Conservation (phyloP, 2,888 invertebrate species). For the Catocala nupta region DNA sequence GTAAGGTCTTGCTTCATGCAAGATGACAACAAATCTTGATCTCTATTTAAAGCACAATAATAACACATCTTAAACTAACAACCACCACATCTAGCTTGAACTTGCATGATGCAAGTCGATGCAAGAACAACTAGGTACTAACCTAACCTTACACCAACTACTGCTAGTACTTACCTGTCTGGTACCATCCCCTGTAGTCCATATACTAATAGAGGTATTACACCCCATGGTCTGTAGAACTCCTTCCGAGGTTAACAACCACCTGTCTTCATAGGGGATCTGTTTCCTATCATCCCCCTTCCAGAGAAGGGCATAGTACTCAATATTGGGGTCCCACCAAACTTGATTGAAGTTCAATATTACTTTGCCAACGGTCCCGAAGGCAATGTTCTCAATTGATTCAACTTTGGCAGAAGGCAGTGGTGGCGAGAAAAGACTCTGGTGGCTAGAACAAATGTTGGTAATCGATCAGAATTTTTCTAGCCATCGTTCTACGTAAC, state of each 20-base stretch:
- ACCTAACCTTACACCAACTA: too few relatives aligned
- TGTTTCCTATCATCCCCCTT: background rate
- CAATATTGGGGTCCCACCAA: constrained; percentile 85
- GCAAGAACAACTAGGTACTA: too few relatives aligned
- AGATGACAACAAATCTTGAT: too few relatives aligned
- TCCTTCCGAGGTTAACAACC: background rate
- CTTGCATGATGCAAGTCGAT: too few relatives aligned
- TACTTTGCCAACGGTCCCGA: constrained; percentile 91
- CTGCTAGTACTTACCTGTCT: constrained; percentile 4
- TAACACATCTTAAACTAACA: too few relatives aligned
- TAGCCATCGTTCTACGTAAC: too few relatives aligned
- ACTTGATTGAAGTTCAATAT: constrained; percentile 88
- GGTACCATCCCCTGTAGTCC: constrained; percentile 4
- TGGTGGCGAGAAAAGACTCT: constrained; percentile 85
- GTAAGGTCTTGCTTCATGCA: too few relatives aligned
- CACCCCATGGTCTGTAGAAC: constrained; percentile 3
- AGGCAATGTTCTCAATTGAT: constrained; percentile 87
- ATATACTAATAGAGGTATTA: background rate
- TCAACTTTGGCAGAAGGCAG: constrained; percentile 85
- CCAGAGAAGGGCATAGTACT: background rate
- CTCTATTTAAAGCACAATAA: too few relatives aligned
- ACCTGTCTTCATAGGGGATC: background rate
- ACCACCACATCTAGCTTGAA: too few relatives aligned
- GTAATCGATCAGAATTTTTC: too few relatives aligned
- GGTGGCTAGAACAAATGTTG: constrained; percentile 60